phyloP scores from a whole-genome alignment of 2,113 vertebrate species.

The Halcyon malimbica region DNA sequence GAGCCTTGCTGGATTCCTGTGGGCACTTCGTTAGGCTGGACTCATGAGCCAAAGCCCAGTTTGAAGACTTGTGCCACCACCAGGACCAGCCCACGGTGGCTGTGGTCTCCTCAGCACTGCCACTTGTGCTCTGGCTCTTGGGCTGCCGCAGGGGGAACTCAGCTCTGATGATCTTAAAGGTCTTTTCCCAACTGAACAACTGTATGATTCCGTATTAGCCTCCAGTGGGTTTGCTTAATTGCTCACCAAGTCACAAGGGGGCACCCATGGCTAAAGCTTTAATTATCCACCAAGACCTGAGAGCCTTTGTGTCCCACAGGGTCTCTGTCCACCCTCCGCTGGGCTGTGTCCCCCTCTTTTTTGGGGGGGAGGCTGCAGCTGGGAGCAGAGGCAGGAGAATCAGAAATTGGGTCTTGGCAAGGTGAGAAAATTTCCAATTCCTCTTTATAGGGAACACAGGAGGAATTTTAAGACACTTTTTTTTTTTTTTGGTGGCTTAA shows the following conservation, averaged over 20 bases:
- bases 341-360: neutral
- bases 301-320: neutral
- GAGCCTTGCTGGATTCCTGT: neutral
- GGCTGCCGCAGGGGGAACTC: too few species aligned
- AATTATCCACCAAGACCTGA: neutral
- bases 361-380: neutral
- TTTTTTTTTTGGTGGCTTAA: neutral
- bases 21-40: rapidly evolving
- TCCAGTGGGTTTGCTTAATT: neutral
- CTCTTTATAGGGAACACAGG: neutral
- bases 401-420: neutral
- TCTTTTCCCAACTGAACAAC: neutral
- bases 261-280: conserved; percentile 56
- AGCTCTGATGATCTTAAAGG: neutral
- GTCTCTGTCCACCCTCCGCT: neutral
- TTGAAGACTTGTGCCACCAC: neutral
- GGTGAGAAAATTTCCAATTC: neutral
- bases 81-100: rapidly evolving
- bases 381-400: neutral
- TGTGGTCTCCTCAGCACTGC: neutral
- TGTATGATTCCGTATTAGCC: neutral
- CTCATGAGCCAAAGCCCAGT: rapidly evolving
- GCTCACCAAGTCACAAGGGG: conserved; percentile 37
- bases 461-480: neutral
- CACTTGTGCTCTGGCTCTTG: rapidly evolving